Base-by-base conservation (phyloP, 2,888 invertebrate genomes). In the Andrena haemorrhoa region DNA sequence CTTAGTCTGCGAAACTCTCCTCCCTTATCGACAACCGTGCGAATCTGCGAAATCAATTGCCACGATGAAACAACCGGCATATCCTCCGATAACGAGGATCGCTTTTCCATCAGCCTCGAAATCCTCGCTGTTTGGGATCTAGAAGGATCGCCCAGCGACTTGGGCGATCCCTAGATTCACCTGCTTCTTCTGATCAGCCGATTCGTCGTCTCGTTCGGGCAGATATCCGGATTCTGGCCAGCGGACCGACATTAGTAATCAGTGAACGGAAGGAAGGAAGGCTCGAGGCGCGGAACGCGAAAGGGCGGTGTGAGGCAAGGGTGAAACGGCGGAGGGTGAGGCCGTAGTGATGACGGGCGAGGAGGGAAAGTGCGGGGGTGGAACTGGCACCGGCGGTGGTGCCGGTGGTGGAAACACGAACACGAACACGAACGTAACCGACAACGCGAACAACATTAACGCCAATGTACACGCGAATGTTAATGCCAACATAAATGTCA, bases 401-500 rank as follows among this genome's bases (percentile, higher is more conserved):
- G 82, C 65, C 70, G 82, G 78, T 94, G 95, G 94, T 88, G 95
- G 95, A 93, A 95, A 94, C 94, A 85, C 84, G 72, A 90, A 94
- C 94, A 85, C 84, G 72, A 90, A 89, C 75, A 86, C 84, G 56
- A 90, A 89, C 78, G 85, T 86, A 76, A 95, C 94, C 93, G 94
- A 94, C 89, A 94, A 94, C 90, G 86, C 86, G 84, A 89, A 86
- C 82, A 89, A 86, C 64, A 80, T 87, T 80, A 87, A 88, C 79
- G 93, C 95, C 86, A 94, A 94, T 89, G 73, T 86, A 58, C 95
- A 95, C 92, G 93, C 94, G 92, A 95, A 95, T 93, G 94, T 95
- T 92, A 95, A 95, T 93, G 95, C 95, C 93, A 95, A 94, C 92
- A 95, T 95, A 94, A 95, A 95, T 94, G 95, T 94, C 79, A 88